Evolutionary conservation across 2,888 invertebrate species (phyloP), one percentile per base, ranked within the genome.

Genomic region (Eupeodes luniger): DNA sequence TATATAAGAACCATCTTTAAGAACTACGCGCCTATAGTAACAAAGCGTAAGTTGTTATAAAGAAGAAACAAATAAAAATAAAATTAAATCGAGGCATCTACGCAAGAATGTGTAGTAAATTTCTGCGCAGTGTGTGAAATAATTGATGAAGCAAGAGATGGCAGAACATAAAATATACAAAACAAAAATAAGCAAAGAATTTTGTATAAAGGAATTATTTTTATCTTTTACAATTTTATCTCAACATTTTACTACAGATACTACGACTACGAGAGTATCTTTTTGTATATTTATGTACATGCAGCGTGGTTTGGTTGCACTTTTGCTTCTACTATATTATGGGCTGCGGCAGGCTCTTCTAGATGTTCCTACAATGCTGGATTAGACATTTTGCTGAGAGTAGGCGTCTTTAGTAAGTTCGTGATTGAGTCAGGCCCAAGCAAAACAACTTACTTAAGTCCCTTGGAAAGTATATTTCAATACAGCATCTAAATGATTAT

Each of bases 81-180:
- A 83, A 81, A 86, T 72, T 49, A 83, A 67, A 78, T 64, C 77
- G 74, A 78, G 81, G 85, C 81, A 85, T 85, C 78, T 85, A 88
- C 88, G 81, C 88, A 85, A 81, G 88, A 88, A 88, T 88, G 81
- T 85, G 81, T 88, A 88, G 85, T 88, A 88, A 88, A 88, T 88
- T 74, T 88, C 88, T 85, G 81, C 85, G 85, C 77, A 88, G 78
- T 85, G 88, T 85, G 81, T 88, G 78, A 88, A 85, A 84, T 72
- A 59, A 72, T 87, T 84, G 76, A 87, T 86, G 83, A 79, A 79
- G 57, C 79, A 78, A 75, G 62, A 62, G 79, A 86, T 86, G 83
- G 86, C 67, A 81, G 77, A 81, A 81, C 64, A 70, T 57, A 80
- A 64, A 47, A 66, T 27, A 47, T 44, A 66, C 44, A 66, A 40